These are phyloP conservation scores for Ambastaia sidthimunki DNA, from an alignment of 2,797 vertebrate genomes.

Conservation along the genomic window DNA sequence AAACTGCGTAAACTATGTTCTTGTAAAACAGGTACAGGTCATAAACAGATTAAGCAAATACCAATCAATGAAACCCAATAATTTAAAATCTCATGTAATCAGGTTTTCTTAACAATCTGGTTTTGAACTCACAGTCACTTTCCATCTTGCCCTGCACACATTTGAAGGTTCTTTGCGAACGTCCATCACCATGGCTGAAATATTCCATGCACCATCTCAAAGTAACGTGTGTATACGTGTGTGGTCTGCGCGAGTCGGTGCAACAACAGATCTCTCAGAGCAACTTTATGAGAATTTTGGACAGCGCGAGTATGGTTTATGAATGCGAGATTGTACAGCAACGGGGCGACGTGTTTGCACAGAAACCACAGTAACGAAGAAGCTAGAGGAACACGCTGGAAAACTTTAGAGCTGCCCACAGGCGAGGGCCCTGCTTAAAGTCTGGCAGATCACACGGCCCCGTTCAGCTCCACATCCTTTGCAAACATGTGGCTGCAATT, in stretches of 20 bases:
- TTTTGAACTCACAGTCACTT: background rate
- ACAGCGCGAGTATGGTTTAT: conserved; percentile 34
- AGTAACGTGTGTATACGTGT: conserved; percentile 39
- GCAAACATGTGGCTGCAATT: conserved; percentile 66
- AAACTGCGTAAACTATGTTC: no score
- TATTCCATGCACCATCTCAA: conserved; percentile 26
- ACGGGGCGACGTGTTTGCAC: conserved; percentile 54
- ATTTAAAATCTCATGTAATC: no score
- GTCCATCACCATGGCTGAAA: background rate
- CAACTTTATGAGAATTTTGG: conserved; percentile 37
- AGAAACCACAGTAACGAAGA: conserved; percentile 57
- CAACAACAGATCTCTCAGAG: conserved; percentile 45
- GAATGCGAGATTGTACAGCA: conserved; percentile 42
- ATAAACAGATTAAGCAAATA: no score
- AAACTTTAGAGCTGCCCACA: conserved; percentile 64
- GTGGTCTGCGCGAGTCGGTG: conserved; percentile 49
- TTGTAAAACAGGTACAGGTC: no score
- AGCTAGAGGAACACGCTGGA: conserved; percentile 54
- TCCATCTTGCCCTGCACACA: conserved; percentile 5
- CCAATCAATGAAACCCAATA: no score
- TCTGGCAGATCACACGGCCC: conserved; percentile 59
- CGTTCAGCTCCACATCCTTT: conserved; percentile 62
- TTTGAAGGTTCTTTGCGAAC: conserved; percentile 7
- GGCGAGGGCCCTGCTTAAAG: conserved; percentile 60
- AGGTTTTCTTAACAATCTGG: no score